These are phyloP conservation scores for Ibidorhyncha struthersii DNA, from an alignment of 2,113 vertebrate genomes.

Conservation along the genomic window DNA sequence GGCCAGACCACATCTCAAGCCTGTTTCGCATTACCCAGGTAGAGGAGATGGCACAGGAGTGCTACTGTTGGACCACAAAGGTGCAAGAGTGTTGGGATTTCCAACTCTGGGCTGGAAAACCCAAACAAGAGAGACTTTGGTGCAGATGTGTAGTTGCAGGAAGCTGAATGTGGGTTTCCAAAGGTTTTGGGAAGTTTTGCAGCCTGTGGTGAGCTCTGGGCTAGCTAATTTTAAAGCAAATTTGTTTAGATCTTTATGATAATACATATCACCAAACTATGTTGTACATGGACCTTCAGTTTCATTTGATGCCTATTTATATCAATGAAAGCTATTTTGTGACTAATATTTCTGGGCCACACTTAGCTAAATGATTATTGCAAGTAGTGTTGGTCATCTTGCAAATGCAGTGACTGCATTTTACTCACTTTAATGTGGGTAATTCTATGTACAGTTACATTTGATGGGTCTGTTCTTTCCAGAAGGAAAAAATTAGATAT, in stretches of 20 bases:
- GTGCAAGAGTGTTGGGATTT: neutral
- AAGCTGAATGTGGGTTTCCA: neutral
- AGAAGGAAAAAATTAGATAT: neutral
- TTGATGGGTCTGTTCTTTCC: neutral
- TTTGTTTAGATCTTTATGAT: neutral
- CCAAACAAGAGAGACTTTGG: neutral
- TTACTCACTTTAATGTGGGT: neutral
- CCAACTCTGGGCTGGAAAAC: neutral
- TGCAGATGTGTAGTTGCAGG: no score
- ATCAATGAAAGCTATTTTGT: neutral
- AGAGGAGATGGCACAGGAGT: neutral
- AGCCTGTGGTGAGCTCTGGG: neutral
- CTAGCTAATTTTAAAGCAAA: neutral
- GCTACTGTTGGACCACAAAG: neutral
- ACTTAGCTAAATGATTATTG: neutral
- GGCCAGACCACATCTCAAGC: neutral
- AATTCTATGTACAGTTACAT: accelerated
- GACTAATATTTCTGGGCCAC: neutral
- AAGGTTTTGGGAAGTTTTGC: neutral
- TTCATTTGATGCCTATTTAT: neutral
- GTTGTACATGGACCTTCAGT: neutral
- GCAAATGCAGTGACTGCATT: neutral
- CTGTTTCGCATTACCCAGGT: neutral
- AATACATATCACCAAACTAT: neutral
- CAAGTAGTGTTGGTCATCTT: neutral